Base-by-base conservation (phyloP, 2,113 vertebrate genomes). In the Heliornis fulica region DNA sequence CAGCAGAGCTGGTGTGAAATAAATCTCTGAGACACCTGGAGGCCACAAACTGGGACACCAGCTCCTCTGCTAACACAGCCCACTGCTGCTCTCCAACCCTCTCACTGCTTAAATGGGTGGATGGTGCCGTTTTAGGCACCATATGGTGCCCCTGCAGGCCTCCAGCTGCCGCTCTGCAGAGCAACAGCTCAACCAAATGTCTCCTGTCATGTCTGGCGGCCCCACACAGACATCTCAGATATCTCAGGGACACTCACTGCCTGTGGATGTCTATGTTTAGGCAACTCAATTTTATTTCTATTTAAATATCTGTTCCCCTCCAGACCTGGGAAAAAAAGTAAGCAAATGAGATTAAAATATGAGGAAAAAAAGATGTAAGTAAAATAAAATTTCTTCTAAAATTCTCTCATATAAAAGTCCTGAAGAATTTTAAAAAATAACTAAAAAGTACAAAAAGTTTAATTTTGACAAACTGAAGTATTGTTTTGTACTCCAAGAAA, bases 71-170 rank as follows among this genome's bases (percentile, higher is more conserved):
- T 94, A 36, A 69, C 59, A 70, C 17, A 80, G 89, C 32, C 74
- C 38, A 26, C 29, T 85, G 45, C 63, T 65, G 66, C 64, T 83
- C 76, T 90, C 78, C 60, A 79, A 85, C 45, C 41, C 75, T 88
- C 88, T 90, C 85, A 34, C 66, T 80, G 54, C 53, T 93, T 93
- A 95, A 88, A 93, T 46, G 92, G 92, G 92, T 68, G 82, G 94
- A 72, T 45, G 50, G 94, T 40, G 66, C 79, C 94, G 23, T 90
- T 95, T 93, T 94, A 93, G 83, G 83, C 79, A 90, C 94, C 96
- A 97, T 97, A 96, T 97, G 95, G 82, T 50, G 85, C 7, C 94
- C 95, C 95, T 92, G 88, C 85, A 90, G 95, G 90, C 85, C 76
- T 90, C 90, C 96, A 95, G 94, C 75, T 96, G 95, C 88, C 85